Percentiles rank a stretch among this genome's conserved stretches.
Conservation (phyloP, 1,140 invertebrate species). For the Anadara kagoshimensis region DNA sequence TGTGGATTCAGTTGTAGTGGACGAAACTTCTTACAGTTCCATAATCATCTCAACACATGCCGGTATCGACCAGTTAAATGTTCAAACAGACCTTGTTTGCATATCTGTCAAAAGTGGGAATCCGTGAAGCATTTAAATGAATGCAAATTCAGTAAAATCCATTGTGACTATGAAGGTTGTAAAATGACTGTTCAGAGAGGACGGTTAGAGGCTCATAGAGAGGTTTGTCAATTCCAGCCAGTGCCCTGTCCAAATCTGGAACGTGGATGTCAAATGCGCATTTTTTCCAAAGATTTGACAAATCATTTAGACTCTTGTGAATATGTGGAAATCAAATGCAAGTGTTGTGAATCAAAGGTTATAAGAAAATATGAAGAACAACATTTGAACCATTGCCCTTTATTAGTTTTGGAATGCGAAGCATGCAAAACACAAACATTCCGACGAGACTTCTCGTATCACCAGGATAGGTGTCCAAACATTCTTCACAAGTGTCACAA, state of each 20-base stretch:
- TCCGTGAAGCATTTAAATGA: conserved; percentile 4
- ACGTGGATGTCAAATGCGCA: neutral
- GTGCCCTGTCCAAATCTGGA: neutral
- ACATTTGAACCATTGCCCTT: no score
- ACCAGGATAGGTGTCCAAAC: neutral
- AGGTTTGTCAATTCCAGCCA: neutral
- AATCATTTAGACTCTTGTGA: neutral
- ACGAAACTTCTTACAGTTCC: conserved; percentile 6
- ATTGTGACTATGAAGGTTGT: conserved; percentile 5
- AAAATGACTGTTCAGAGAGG: neutral
- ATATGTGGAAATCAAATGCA: neutral
- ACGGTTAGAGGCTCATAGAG: neutral
- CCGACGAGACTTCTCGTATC: neutral
- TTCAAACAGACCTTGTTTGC: conserved; percentile 2
- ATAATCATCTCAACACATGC: conserved; percentile 8
- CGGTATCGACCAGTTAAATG: conserved; percentile 2
- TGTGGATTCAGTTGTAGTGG: conserved; percentile 29
- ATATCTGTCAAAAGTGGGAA: neutral
- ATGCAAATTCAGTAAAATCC: neutral
- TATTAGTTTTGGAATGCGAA: no score
- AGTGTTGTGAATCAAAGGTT: no score
- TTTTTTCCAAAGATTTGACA: neutral
- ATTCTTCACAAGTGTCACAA: neutral
- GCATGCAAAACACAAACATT: conserved; percentile 4
- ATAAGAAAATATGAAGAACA: no score